Percentiles rank a stretch among this genome's conserved stretches.
Evolutionary conservation across 1,140 invertebrate species (phyloP).

Genomic region (Armadillidium nasatum): DNA sequence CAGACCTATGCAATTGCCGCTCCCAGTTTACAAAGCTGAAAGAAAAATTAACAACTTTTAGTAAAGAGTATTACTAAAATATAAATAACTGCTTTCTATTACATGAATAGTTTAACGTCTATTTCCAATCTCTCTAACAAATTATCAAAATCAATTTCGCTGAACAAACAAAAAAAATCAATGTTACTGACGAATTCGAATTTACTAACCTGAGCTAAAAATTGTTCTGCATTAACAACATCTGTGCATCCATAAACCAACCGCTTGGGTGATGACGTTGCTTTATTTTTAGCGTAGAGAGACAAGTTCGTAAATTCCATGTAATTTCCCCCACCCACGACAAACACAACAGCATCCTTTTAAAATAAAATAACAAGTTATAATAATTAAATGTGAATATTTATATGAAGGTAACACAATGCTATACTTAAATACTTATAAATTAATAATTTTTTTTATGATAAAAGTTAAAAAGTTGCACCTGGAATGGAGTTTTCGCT

Average conservation of each 20-base stretch:
- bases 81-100: no score
- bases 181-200: neutral
- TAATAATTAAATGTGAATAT: neutral
- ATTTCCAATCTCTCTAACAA: neutral
- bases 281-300: constrained; percentile 80
- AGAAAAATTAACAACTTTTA: neutral
- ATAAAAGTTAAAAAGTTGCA: no score
- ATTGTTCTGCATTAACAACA: constrained; percentile 83
- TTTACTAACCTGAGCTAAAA: constrained; percentile 74
- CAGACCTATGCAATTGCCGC: constrained; percentile 29
- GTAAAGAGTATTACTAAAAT: no score
- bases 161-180: neutral
- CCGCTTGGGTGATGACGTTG: constrained; percentile 63
- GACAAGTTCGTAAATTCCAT: constrained; percentile 98
- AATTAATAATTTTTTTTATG: no score
- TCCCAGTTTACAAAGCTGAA: constrained; percentile 35
- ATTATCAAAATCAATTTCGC: neutral
- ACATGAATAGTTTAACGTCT: neutral
- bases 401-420: neutral
- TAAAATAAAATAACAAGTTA: no score
- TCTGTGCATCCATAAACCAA: constrained; percentile 94
- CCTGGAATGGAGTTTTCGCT: constrained; percentile 46
- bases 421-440: no score
- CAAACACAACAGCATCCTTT: constrained; percentile 87
- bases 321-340: constrained; percentile 97